Base-by-base conservation (phyloP, 2,888 invertebrate genomes). In the Drosophila lutescens region DNA sequence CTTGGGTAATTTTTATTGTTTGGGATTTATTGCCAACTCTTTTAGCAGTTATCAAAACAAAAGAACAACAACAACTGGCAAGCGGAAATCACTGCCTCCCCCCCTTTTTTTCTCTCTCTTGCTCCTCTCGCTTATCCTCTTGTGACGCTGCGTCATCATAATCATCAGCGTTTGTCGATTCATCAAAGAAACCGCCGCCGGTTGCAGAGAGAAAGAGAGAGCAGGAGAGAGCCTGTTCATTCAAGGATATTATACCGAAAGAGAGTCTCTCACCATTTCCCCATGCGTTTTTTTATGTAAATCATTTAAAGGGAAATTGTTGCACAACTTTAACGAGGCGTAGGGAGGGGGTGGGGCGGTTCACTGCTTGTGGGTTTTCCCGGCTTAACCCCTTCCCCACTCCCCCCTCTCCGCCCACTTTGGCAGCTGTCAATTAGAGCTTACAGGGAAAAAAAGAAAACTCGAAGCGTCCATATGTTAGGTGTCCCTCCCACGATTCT, bases 181-280 rank as follows among this genome's bases (percentile, higher is more conserved):
- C 55, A 55, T 70, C 60, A 71, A 71, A 86, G 71, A 74, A 80
- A 80, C 50, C 50, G 86, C 86, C 80, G 86, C 75, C 69, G 74
- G 68, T 78, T 49, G 60, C n/a, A 8, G 30, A 58, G 41, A 57
- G 32, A 3, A 2, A 20, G 20, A 53, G 49, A 30, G 43, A 8
- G 36, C 62, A 46, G 59, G 32, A 3, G 34, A 53, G 49, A 30
- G 43, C 43, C 41, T 51, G 67, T 65, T 66, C 85, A 81, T 85
- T 85, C 86, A 81, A 86, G 82, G 82, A 82, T 82, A 30, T 30
- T 30, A 30, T 30, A 86, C 86, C 63, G 71, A 82, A 78, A 72
- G 47, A 62, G 47, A 47, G 61, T 30, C 30, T 30, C 23, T 38
- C 30, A 61, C 17, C 32, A 23, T 47, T 40, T 47, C 43, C n/a